Evolutionary conservation across 2,888 invertebrate genomes (phyloP).

Genomic region (Rhorus exstirpatorius): DNA sequence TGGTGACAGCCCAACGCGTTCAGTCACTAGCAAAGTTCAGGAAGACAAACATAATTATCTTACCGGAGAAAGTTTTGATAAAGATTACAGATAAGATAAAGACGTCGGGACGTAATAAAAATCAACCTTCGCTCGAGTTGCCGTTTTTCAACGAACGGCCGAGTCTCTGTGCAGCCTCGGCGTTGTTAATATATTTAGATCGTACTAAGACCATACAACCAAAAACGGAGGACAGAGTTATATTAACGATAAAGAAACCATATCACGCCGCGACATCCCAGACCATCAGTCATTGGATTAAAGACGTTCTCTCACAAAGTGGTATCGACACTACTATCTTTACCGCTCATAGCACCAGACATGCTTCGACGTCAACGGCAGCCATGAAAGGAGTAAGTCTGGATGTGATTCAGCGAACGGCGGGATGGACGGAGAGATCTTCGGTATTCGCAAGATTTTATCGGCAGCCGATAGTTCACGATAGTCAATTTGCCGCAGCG

Average conservation of each 20-base stretch:
- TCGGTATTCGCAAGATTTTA: conserved; percentile 47
- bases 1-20: too few relatives aligned
- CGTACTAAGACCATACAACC: conserved; percentile 1
- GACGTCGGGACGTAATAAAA: too few relatives aligned
- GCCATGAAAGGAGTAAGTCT: conserved; percentile 27
- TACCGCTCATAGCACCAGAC: conserved; percentile 63
- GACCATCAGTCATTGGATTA: conserved; percentile 61
- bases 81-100: too few relatives aligned
- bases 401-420: conserved; percentile 15
- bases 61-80: too few relatives aligned
- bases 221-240: too few relatives aligned
- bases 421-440: conserved; percentile 37
- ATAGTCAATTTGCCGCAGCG: too few relatives aligned
- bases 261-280: conserved; percentile 47
- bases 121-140: neutral
- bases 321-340: conserved; percentile 50
- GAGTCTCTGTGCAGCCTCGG: conserved; percentile 1
- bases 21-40: too few relatives aligned
- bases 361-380: conserved; percentile 59
- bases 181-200: neutral
- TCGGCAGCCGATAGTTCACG: conserved; percentile 16
- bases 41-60: too few relatives aligned
- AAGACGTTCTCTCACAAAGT: conserved; percentile 43
- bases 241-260: conserved; percentile 23
- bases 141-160: conserved; percentile 11